These are phyloP conservation scores for Poeciliopsis turrubarensis DNA, from an alignment of 2,113 vertebrate species.

Conservation along the genomic window DNA sequence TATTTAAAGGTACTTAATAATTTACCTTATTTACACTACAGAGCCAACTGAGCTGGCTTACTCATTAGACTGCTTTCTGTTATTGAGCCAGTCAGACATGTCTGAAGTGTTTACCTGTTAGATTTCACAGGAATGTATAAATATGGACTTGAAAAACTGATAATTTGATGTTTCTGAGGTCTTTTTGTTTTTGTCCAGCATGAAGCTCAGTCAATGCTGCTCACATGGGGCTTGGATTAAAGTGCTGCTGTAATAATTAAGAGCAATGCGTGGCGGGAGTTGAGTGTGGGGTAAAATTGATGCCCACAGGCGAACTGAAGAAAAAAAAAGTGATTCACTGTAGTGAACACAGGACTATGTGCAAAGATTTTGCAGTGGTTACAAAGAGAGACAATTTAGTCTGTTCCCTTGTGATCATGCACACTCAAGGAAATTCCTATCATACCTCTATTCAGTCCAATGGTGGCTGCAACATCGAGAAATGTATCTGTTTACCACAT, in stretches of 20 bases:
- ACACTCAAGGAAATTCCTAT: conserved; percentile 30
- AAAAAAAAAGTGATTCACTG: neutral
- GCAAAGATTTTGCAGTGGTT: conserved; percentile 7
- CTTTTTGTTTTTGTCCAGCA: conserved; percentile 5
- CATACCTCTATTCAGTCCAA: conserved; percentile 1
- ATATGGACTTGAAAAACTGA: neutral
- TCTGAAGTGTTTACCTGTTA: conserved; percentile 26
- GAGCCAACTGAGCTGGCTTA: conserved; percentile 41
- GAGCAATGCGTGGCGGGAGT: conserved; percentile 57
- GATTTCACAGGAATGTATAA: conserved; percentile 20
- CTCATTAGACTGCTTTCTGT: conserved; percentile 48
- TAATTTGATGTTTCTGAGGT: conserved; percentile 10
- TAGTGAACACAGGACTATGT: neutral
- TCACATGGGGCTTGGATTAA: neutral
- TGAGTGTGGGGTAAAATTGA: conserved; percentile 44
- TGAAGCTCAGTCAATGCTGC: conserved; percentile 11
- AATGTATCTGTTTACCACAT: conserved; percentile 10
- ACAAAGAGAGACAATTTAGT: conserved; percentile 1
- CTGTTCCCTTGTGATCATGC: conserved; percentile 17
- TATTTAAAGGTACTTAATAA: conserved; percentile 69
- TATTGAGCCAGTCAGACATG: conserved; percentile 27
- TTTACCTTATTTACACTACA: conserved; percentile 71
- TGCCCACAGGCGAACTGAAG: conserved; percentile 25
- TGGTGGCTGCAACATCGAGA: conserved; percentile 3
- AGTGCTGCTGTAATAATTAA: conserved; percentile 57